Evolutionary conservation across 2,113 vertebrate species (phyloP), one percentile per base, ranked within the genome.

Genomic region (Peucedramus taeniatus): DNA sequence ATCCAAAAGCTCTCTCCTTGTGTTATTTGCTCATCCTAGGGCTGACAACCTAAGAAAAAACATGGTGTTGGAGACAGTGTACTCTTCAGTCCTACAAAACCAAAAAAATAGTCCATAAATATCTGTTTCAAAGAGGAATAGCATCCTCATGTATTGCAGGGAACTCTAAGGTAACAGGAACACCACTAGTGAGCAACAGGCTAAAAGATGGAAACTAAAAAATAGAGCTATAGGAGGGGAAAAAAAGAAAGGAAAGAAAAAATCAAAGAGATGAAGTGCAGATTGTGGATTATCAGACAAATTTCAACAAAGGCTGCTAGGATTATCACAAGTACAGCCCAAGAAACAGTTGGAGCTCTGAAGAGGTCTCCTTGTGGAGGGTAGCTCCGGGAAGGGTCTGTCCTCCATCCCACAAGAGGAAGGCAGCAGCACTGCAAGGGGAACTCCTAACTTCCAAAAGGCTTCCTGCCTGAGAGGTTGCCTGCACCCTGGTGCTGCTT

Each of bases 361-460:
- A 71, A 40, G 31, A 72, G 22, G 15, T 51, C 37, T 69, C 2
- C 4, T 40, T 10, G 15, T 50, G 5, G 21, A 87, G 3, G 3
- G 16, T 4, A 84, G 35, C 17, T 78, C 31, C 0, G 0, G 53
- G 63, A 51, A 65, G 22, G 9, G 7, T 51, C 44, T 85, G 27
- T 44, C 11, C 27, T 59, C 44, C 1, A 1, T 17, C 8, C 44
- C 11, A 2, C 20, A 33, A 59, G 11, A 26, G 8, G 42, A 90
- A 87, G 68, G 42, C 39, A 92, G 72, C 23, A 70, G 15, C 23
- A 6, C 31, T 59, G 28, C 45, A 37, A 42, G 14, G 22, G 9
- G 23, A 6, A 14, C 30, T 65, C 27, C 20, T 37, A 15, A 15
- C 33, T 93, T 33, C 59, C 60, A 5, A 33, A 84, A 82, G 8